phyloP scores from a whole-genome alignment of 2,113 vertebrate species.

The Pelvicachromis taeniatus region DNA sequence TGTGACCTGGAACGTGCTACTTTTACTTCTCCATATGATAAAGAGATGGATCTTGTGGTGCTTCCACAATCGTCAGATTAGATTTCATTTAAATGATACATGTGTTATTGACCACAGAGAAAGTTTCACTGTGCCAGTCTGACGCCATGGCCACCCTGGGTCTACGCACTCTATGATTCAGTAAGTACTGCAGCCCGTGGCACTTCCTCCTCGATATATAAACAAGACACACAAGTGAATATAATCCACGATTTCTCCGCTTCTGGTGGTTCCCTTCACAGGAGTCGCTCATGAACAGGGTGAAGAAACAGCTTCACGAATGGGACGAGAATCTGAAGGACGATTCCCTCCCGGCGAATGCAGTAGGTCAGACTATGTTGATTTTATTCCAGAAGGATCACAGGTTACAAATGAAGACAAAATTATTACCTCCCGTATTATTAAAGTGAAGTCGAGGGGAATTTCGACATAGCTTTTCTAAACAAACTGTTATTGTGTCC shows the following conservation, averaged over 20 bases:
- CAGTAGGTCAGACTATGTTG: conserved; percentile 79
- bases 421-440: neutral
- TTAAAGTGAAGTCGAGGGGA: neutral
- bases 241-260: neutral
- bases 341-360: conserved; percentile 92
- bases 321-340: conserved; percentile 98
- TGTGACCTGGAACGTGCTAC: neutral
- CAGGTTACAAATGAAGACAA: neutral
- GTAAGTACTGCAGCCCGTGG: conserved; percentile 74
- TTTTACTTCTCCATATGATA: neutral
- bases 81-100: neutral
- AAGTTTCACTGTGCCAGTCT: conserved; percentile 91
- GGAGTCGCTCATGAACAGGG: conserved; percentile 96
- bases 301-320: conserved; percentile 92
- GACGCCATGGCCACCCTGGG: conserved; percentile 95
- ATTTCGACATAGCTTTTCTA: neutral
- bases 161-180: conserved; percentile 93
- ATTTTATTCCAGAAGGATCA: conserved; percentile 6
- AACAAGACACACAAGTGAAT: neutral
- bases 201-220: neutral
- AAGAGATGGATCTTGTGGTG: neutral
- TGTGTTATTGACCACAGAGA: conserved; percentile 75
- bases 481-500: too few species aligned
- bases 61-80: neutral
- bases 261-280: conserved; percentile 63